Base-by-base conservation (phyloP, 1,140 invertebrate genomes). In the Drosophila nasuta region DNA sequence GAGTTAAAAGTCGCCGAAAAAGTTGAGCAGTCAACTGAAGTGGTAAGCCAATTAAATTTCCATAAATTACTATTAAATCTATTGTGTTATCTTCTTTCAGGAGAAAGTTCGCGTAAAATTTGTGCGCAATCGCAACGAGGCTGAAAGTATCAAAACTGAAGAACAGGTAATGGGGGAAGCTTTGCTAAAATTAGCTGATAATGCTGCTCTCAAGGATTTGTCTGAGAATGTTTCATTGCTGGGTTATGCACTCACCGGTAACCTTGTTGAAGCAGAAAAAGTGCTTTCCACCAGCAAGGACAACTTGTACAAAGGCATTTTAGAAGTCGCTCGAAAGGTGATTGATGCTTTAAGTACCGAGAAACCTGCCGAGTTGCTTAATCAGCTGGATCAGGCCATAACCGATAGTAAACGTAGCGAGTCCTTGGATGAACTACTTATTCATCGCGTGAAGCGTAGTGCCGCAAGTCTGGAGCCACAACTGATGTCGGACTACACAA, bases 81-180 rank as follows among this genome's bases (percentile, higher is more conserved):
- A 52, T 6, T 25, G 20, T 25, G 20, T 25, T 25, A 93, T 1
- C 4, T 93, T 1, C 5, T 17, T 62, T 41, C 11, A 69, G 87
- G 68, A 96, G 13, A 97, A 96, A 93, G 93, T 98, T 1, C 94
- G 97, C 64, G 95, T 98, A 0, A 93, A 93, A 49, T 98, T 95
- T 92, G 72, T 99, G 35, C 94, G 96, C 82, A 98, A 98, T 91
- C 96, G 94, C 91, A 96, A 96, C 93, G 97, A 98, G 91, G 97
- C 98, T 93, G 97, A 93, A 97, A 98, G 93, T 92, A 97, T 3
- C 7, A 78, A 67, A 20, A 76, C 81, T 1, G 85, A 88, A 20
- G 83, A 87, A 30, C 62, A 63, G 28, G 25, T 51, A 38, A 15
- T 89, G 5, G 81, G 85, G 1, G 52, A 57, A 2, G 57, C 81